Evolutionary conservation across 2,888 invertebrate genomes (phyloP).

Genomic region (Lacanobia oleracea): DNA sequence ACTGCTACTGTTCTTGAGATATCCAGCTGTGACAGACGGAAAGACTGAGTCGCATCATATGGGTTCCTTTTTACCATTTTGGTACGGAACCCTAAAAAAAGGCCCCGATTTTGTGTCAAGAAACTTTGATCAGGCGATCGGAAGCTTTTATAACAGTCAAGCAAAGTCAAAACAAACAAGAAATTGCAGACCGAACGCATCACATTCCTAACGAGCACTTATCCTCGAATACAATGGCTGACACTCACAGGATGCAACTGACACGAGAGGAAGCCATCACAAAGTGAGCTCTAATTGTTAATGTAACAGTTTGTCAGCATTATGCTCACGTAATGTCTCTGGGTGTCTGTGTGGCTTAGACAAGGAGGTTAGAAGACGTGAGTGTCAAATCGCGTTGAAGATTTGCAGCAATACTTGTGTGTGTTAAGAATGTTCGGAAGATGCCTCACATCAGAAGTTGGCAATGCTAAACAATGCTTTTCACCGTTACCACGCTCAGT

Average conservation of each 20-base stretch:
- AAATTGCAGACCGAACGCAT: background rate
- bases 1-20: no score
- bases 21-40: no score
- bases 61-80: no score
- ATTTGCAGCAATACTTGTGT: no score
- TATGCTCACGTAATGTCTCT: slow-evolving; percentile 35
- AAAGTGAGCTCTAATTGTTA: slow-evolving; percentile 45
- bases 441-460: no score
- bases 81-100: no score
- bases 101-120: no score
- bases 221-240: slow-evolving; percentile 41
- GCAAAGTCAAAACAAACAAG: background rate
- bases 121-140: no score
- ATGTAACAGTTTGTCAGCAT: slow-evolving; percentile 39
- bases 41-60: no score
- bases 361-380: background rate
- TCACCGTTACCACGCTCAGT: no score
- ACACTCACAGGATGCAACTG: slow-evolving; percentile 38
- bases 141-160: background rate
- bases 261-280: slow-evolving; percentile 39
- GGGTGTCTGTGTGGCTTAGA: background rate
- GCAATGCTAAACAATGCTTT: no score
- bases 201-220: slow-evolving; percentile 24
- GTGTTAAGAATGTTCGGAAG: no score
- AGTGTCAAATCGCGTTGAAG: slow-evolving; percentile 5